Percentiles rank a stretch among this genome's conserved stretches.
Conservation (phyloP, 2,797 vertebrate species). For the Heterohyrax brucei region DNA sequence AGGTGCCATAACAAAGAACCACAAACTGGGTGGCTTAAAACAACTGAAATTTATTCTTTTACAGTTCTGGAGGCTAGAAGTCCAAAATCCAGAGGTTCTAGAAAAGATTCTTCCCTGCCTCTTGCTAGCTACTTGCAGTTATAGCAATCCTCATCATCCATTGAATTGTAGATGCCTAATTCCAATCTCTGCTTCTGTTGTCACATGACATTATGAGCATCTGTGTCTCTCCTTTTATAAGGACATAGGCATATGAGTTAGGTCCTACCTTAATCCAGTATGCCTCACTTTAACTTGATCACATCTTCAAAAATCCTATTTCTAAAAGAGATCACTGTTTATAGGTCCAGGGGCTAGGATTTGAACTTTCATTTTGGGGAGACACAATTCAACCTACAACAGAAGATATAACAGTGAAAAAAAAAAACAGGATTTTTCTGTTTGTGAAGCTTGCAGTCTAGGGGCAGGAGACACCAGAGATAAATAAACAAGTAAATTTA, state of each 20-base stretch:
- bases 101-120: neutral
- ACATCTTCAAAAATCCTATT: neutral
- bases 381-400: neutral
- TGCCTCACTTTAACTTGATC: neutral
- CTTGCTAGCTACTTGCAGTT: neutral
- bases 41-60: neutral
- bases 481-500: neutral
- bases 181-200: neutral
- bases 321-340: neutral
- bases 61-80: neutral
- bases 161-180: neutral
- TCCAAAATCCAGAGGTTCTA: neutral
- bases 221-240: neutral
- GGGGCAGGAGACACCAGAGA: neutral
- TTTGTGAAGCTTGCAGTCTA: neutral
- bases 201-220: neutral
- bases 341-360: neutral
- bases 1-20: neutral
- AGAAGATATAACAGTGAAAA: neutral
- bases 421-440: neutral
- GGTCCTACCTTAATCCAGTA: neutral
- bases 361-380: neutral
- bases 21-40: neutral
- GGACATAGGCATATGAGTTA: neutral
- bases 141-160: neutral